Percentiles rank a stretch among this genome's conserved stretches.
Conservation (phyloP, 2,797 vertebrate genomes). For the Euthynnus affinis region DNA sequence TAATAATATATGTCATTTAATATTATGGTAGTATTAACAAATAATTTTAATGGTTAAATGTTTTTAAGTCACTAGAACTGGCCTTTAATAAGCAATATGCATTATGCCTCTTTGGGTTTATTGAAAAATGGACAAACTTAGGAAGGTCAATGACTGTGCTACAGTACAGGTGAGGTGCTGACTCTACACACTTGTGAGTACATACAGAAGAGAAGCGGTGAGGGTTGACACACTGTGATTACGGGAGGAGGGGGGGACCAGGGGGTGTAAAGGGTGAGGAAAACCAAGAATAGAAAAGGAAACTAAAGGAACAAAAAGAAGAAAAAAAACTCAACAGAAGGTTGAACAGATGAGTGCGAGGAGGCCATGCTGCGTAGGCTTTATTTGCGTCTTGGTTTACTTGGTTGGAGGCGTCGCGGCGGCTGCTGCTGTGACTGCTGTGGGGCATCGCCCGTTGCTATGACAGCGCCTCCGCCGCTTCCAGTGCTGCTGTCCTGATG, state of each 20-base stretch:
- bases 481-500: conserved; percentile 87
- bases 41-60: not conserved
- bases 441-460: conserved; percentile 92
- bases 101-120: conserved; percentile 39
- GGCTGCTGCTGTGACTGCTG: conserved; percentile 88
- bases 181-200: conserved; percentile 62
- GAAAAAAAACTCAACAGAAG: conserved; percentile 77
- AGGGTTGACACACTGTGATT: conserved; percentile 81
- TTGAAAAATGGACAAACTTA: conserved; percentile 32
- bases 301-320: conserved; percentile 54
- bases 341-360: conserved; percentile 94
- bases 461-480: conserved; percentile 81
- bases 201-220: conserved; percentile 78
- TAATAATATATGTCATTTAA: too few species aligned
- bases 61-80: conserved; percentile 1
- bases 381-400: conserved; percentile 99
- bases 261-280: conserved; percentile 60
- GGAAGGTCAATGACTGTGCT: conserved; percentile 37
- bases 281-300: conserved; percentile 54
- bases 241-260: conserved; percentile 73
- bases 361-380: conserved; percentile 98
- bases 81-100: conserved; percentile 22
- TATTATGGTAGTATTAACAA: conserved; percentile 8
- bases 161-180: conserved; percentile 55
- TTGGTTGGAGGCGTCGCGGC: conserved; percentile 94